phyloP scores from a whole-genome alignment of 2,888 invertebrate genomes.

The Tethea ocularis region DNA sequence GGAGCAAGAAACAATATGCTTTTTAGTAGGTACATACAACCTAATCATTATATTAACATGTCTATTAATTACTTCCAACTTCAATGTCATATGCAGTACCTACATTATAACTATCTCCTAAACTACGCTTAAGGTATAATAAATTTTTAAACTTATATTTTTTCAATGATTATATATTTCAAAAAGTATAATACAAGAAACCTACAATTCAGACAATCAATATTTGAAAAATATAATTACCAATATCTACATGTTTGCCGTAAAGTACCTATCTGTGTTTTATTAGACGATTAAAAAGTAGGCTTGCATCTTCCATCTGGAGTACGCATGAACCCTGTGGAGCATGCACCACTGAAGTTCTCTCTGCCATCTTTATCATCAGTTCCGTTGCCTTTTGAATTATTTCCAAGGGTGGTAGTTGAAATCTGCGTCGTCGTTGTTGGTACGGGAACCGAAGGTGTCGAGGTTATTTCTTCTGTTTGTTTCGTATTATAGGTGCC shows the following conservation, averaged over 20 bases:
- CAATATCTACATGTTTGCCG: neutral
- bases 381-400: constrained; percentile 21
- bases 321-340: constrained; percentile 57
- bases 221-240: neutral
- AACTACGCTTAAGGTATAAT: no score
- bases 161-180: neutral
- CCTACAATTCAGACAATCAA: neutral
- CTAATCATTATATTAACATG: no score
- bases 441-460: constrained; percentile 13
- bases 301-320: constrained; percentile 68
- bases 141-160: neutral
- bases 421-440: constrained; percentile 20
- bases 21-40: no score
- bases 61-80: neutral
- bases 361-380: constrained; percentile 55
- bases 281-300: constrained; percentile 28
- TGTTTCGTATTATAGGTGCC: neutral
- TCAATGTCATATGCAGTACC: no score
- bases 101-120: no score
- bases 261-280: neutral
- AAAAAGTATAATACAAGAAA: neutral
- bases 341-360: constrained; percentile 59
- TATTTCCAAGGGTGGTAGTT: constrained; percentile 21
- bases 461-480: neutral
- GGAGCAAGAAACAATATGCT: no score